These are phyloP conservation scores for Hiodon tergisus DNA, from an alignment of 2,113 vertebrate species.

Conservation along the genomic window DNA sequence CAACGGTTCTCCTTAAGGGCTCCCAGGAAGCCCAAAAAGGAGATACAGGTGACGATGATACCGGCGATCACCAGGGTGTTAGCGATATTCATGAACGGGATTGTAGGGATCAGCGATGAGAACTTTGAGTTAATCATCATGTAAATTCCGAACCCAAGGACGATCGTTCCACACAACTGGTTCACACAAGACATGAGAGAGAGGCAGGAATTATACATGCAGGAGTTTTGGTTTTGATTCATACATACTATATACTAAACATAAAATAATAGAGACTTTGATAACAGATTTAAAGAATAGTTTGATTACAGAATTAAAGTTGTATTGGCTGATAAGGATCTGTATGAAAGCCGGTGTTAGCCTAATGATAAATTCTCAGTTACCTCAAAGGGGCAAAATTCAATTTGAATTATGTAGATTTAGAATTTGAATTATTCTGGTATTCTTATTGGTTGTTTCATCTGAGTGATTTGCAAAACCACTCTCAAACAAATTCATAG, in stretches of 20 bases:
- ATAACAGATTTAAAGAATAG: too few relatives aligned
- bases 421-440: too few relatives aligned
- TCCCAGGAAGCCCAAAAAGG: slow-evolving; percentile 80
- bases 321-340: too few relatives aligned
- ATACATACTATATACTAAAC: background rate
- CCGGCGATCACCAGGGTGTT: slow-evolving; percentile 67
- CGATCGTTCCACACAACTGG: slow-evolving; percentile 66
- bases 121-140: slow-evolving; percentile 51
- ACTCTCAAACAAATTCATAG: too few relatives aligned
- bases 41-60: slow-evolving; percentile 74
- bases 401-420: too few relatives aligned
- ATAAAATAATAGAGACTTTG: background rate
- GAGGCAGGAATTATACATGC: background rate
- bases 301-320: too few relatives aligned
- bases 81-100: slow-evolving; percentile 54
- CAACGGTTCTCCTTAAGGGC: slow-evolving; percentile 84
- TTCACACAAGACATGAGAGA: background rate
- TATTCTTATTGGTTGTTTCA: too few relatives aligned
- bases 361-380: too few relatives aligned
- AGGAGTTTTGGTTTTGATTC: too few relatives aligned
- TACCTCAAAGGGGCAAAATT: too few relatives aligned
- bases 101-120: slow-evolving; percentile 45
- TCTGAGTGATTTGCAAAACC: too few relatives aligned
- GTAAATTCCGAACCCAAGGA: slow-evolving; percentile 64
- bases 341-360: too few relatives aligned